phyloP scores from a whole-genome alignment of 2,113 vertebrate genomes.

The Ciconia maguari region DNA sequence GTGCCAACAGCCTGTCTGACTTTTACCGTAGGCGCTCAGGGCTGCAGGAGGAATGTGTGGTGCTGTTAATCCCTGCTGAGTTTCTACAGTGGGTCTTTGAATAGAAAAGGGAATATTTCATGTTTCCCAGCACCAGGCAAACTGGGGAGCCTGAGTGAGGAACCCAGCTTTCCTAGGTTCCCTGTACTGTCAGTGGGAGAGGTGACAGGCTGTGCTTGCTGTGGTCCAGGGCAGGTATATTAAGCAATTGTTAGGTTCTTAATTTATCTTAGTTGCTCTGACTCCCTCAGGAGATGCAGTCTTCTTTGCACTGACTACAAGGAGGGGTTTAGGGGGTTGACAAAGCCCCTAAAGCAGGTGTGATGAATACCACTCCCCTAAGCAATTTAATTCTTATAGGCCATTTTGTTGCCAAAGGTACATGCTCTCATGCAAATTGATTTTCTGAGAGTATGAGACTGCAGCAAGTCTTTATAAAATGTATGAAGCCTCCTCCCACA shows the following conservation, averaged over 20 bases:
- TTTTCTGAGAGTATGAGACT: background rate
- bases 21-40: accelerated
- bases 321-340: background rate
- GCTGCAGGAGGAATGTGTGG: background rate
- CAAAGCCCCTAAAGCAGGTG: constrained; percentile 18
- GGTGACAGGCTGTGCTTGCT: background rate
- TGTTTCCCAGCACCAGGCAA: background rate
- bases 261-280: background rate
- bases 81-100: background rate
- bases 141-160: background rate
- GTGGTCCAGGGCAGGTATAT: background rate
- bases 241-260: background rate
- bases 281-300: background rate
- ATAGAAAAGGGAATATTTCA: background rate
- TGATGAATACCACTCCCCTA: background rate
- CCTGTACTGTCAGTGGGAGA: background rate
- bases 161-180: background rate
- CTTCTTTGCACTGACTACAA: background rate
- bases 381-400: background rate
- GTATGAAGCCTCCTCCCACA: background rate
- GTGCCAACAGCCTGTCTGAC: background rate
- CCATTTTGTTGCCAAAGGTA: background rate
- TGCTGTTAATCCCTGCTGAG: background rate
- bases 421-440: background rate
- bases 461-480: background rate